Evolutionary conservation across 2,888 invertebrate genomes (phyloP), one percentile per base, ranked within the genome.

Genomic region (Tribolium freemani): DNA sequence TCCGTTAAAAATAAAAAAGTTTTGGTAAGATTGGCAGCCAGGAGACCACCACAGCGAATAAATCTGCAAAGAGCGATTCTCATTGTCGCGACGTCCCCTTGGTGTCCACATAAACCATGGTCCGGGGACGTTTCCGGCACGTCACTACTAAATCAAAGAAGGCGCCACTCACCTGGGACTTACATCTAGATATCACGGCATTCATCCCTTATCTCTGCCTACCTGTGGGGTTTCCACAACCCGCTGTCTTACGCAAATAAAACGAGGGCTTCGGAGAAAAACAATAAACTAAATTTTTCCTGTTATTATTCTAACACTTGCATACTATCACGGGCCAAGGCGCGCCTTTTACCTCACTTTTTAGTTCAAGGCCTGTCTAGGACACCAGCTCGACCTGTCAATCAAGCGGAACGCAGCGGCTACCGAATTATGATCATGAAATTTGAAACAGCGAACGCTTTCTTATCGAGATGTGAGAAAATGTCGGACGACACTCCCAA

Each of bases 31-130:
- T 85, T 84, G 86, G 84, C 85, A 85, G 85, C 81, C 77, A 64
- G 70, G 85, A 84, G 86, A 86, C 84, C 84, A 80, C 83, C 84
- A 78, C 79, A 78, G 78, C 82, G 81, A 81, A 83, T 83, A 83
- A 83, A 83, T 83, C 83, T 84, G 85, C 84, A 84, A 84, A 84
- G 83, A 83, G 81, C 78, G 80, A 81, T 83, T 78, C 83, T 83
- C 83, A 85, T 85, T 85, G 85, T 85, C 84, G 79, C 78, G 58
- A 67, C 58, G 79, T 82, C 82, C 81, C 82, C 75, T 76, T 76
- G 82, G 81, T 76, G 77, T 76, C 76, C 77, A 78, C 81, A 81
- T 80, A 80, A 79, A 80, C 79, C 80, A 79, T 81, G 81, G 79
- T 81, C 80, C 80, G 79, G 79, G 77, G 73, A 79, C 78, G 79